Base-by-base conservation (phyloP, 2,797 vertebrate genomes). In the Valencia hispanica region DNA sequence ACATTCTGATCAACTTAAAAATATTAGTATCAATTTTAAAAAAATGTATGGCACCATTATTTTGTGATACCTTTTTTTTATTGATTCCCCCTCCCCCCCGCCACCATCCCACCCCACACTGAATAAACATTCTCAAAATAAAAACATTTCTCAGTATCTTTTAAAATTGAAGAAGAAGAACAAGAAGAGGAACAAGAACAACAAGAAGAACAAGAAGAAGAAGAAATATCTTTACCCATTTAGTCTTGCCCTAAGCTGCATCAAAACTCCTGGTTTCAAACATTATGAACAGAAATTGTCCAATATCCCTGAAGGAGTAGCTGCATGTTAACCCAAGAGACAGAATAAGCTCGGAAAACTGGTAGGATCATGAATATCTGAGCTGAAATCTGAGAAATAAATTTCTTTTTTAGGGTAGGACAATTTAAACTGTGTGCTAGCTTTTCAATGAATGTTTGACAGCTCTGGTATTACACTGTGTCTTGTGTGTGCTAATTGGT, bases 321-420 rank as follows among this genome's bases (percentile, higher is more conserved):
- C 39, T 41, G 65, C 20, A 12, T n/a, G 20, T 43, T 68, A 39
- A 27, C 65, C 65, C 65, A 41, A 43, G 22, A 43, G 36, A 41
- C 65, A 68, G 65, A 43, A 14, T 41, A 59, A 70, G 15, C n/a
- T 36, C 34, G 50, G 63, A 65, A 51, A 22, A 50, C n/a, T 73
- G 63, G 53, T 72, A 73, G 45, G 66, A 43, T 61, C 41, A 48
- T 72, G 47, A 76, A 61, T 51, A 51, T 76, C 39, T 73, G 43
- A 22, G 11, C 20, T 18, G 22, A 77, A 80, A 53, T 39, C 5
- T 0, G 63, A 76, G 22, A 30, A 73, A 47, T 75, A 27, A 41
- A 41, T n/a, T 22, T 39, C 39, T 39, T 3, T 36, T 48, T 53
- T 22, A 36, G 43, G 34, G 61, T 43, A 53, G 20, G n/a, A 30